Evolutionary conservation across 2,888 invertebrate species (phyloP).

Genomic region (Catocala nupta): DNA sequence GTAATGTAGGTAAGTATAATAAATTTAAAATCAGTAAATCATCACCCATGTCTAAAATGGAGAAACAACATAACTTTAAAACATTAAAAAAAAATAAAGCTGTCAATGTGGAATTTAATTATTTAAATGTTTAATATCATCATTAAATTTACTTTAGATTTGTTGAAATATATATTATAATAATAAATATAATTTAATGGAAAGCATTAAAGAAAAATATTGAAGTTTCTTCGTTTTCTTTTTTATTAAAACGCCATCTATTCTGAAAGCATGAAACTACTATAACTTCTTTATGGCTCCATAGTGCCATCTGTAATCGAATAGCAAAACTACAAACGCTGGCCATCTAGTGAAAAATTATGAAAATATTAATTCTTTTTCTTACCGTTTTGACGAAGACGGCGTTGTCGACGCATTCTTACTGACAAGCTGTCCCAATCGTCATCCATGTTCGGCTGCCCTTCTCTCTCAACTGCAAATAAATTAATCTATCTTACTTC

Average conservation of each 20-base stretch:
- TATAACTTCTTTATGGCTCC: background rate
- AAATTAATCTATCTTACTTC: slow-evolving; percentile 6
- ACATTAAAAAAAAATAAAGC: too few species aligned
- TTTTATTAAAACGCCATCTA: slow-evolving; percentile 30
- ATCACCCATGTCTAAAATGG: too few species aligned
- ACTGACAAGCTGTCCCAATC: slow-evolving; percentile 94
- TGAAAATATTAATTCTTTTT: slow-evolving; percentile 47
- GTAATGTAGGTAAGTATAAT: background rate
- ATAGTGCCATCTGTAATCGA: slow-evolving; percentile 49
- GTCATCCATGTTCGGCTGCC: slow-evolving; percentile 89
- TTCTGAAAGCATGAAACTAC: background rate
- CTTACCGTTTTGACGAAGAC: slow-evolving; percentile 80
- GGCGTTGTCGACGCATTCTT: slow-evolving; percentile 90
- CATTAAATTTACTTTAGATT: too few species aligned
- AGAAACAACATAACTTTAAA: too few species aligned
- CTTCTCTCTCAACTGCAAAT: slow-evolving; percentile 82
- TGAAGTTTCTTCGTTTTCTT: background rate
- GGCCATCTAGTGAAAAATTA: slow-evolving; percentile 32
- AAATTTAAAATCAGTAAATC: too few species aligned
- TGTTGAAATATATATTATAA: too few species aligned
- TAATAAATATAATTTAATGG: too few species aligned
- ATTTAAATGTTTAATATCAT: too few species aligned
- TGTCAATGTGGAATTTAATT: too few species aligned
- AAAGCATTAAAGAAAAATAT: too few species aligned
- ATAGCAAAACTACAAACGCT: slow-evolving; percentile 18